Conservation (phyloP, 2,888 invertebrate genomes). For the Eustalomyia histrio region DNA sequence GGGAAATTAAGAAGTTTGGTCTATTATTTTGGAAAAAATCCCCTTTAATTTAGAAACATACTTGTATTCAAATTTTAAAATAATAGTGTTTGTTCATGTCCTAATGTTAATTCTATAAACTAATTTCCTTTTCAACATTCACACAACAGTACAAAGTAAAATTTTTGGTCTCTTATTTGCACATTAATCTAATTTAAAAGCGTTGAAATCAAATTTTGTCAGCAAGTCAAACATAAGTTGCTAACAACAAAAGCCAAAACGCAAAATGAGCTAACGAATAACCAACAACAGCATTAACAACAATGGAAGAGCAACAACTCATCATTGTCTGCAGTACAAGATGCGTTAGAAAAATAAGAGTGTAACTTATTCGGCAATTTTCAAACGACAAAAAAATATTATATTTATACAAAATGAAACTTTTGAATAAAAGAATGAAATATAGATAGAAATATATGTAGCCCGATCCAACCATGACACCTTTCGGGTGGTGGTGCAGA, state of each 20-base stretch:
- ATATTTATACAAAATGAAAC: too few relatives aligned
- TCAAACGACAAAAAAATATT: too few relatives aligned
- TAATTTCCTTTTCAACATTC: slow-evolving; percentile 9
- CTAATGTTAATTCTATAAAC: slow-evolving; percentile 15
- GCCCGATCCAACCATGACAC: too few relatives aligned
- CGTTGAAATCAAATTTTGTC: slow-evolving; percentile 78
- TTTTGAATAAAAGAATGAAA: too few relatives aligned
- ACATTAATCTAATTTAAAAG: slow-evolving; percentile 79
- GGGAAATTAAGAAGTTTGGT: too few relatives aligned
- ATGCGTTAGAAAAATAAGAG: background rate
- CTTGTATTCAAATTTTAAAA: slow-evolving; percentile 6
- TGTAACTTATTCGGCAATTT: too few relatives aligned
- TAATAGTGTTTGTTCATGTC: slow-evolving; percentile 15
- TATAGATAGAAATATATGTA: too few relatives aligned
- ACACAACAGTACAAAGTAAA: slow-evolving; percentile 2
- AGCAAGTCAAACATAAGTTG: slow-evolving; percentile 69
- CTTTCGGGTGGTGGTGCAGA: too few relatives aligned
- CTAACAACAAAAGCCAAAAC: slow-evolving; percentile 62
- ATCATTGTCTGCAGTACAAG: slow-evolving; percentile 49
- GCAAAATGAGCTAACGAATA: slow-evolving; percentile 31
- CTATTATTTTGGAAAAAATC: too few relatives aligned
- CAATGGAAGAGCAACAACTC: background rate
- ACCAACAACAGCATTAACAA: slow-evolving; percentile 54
- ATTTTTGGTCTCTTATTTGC: slow-evolving; percentile 70
- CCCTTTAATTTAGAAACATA: background rate